phyloP scores from a whole-genome alignment of 2,113 vertebrate species.

The Porphyrio hochstetteri region DNA sequence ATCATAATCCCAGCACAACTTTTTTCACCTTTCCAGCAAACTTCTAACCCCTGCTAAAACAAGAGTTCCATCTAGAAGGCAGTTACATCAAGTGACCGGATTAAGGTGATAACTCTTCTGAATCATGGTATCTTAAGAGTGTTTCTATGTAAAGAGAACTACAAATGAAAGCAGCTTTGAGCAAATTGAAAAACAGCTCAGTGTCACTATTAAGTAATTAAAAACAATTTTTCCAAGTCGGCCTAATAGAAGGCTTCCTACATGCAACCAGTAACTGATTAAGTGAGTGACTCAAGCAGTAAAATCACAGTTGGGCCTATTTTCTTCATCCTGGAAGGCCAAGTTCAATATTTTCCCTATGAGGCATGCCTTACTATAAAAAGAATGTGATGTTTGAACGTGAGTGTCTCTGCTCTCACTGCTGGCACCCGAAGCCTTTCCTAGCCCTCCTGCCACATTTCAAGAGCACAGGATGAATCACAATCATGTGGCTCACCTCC shows the following conservation, averaged over 20 bases:
- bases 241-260: slow-evolving; percentile 81
- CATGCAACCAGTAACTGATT: slow-evolving; percentile 75
- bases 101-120: background rate
- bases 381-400: slow-evolving; percentile 87
- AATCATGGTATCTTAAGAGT: background rate
- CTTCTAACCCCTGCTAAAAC: background rate
- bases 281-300: slow-evolving; percentile 79
- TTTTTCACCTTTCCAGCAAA: background rate
- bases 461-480: slow-evolving; percentile 84
- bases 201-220: slow-evolving; percentile 72
- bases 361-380: slow-evolving; percentile 86
- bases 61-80: background rate
- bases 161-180: slow-evolving; percentile 43
- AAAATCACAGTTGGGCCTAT: slow-evolving; percentile 76
- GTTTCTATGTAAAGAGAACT: background rate
- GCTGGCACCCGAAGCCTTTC: slow-evolving; percentile 76
- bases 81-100: background rate
- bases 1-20: background rate
- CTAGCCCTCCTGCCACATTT: slow-evolving; percentile 78
- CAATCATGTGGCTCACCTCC: slow-evolving; percentile 77
- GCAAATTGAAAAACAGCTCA: slow-evolving; percentile 54
- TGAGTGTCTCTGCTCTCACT: slow-evolving; percentile 75
- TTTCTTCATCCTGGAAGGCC: slow-evolving; percentile 75
- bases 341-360: slow-evolving; percentile 88
- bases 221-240: slow-evolving; percentile 66